Base-by-base conservation (phyloP, 2,888 invertebrate species). In the Periphyllus acericola region DNA sequence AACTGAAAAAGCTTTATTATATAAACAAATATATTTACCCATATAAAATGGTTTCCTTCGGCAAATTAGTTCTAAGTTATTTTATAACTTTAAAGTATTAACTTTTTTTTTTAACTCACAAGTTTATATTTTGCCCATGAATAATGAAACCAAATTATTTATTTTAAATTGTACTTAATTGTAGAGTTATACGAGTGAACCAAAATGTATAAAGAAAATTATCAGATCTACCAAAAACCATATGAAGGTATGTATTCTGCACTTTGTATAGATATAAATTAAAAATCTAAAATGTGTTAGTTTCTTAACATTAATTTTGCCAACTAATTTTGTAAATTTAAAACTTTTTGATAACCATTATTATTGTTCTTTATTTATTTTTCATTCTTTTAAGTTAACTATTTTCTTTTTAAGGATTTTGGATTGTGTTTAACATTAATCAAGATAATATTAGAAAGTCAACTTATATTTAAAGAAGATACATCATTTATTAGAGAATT, bases 401-500 rank as follows among this genome's bases (percentile, higher is more conserved):
- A 3, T 74, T 52, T 36, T 81, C 14, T 78, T 80, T 87, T 81
- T 81, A 46, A 87, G 87, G 81, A 87, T 66, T 74, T 60, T 72
- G 60, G 17, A 34, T 81, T 87, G 14, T 87, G 34, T 87, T 21
- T 60, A 34, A 46, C 40, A 79, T 81, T 87, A 81, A 81, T 87
- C 34, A 87, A 81, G 32, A 87, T 74, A 66, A 75, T 81, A 21
- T 25, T 87, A 66, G 80, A 81, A n/a, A 87, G 87, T 66, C 55
- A 87, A 60, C 72, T 87, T 32, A 80, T 87, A 29, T 87, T 87
- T 21, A 87, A 81, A 75, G 87, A 87, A 87, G 87, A 87, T 75
- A 66, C 74, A 25, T 81, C 60, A 46, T 75, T 87, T 66, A 74
- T 81, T 34, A 87, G 81, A 46, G 60, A 87, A 75, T 87, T 87